phyloP scores from a whole-genome alignment of 2,113 vertebrate genomes.

The Raphicerus campestris region DNA sequence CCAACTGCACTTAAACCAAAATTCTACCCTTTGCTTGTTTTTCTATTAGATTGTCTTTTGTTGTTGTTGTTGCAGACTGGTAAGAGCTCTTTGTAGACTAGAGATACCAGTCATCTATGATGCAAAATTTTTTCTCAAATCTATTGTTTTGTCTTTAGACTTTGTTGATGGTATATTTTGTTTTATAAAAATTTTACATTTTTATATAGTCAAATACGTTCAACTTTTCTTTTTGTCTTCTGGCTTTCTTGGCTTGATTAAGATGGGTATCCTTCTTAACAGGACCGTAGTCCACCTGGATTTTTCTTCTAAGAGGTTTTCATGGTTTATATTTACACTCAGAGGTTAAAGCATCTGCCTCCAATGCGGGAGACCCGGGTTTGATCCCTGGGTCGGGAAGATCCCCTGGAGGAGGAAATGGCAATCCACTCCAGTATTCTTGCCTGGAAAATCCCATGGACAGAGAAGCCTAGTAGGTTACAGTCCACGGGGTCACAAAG shows the following conservation, averaged over 20 bases:
- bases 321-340: not conserved
- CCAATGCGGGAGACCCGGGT: too few species aligned
- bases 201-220: not conserved
- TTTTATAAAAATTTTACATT: conserved; percentile 1
- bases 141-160: conserved; percentile 9
- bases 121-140: not conserved
- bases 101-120: not conserved
- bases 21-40: not conserved
- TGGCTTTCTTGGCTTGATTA: not conserved
- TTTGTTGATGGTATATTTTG: not conserved
- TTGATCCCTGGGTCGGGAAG: too few species aligned
- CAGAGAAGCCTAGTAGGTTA: too few species aligned
- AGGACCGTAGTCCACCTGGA: not conserved
- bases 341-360: not conserved
- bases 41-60: not conserved
- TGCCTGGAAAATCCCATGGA: too few species aligned
- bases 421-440: too few species aligned
- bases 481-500: too few species aligned
- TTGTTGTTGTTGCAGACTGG: not conserved
- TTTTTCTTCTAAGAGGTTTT: conserved; percentile 32
- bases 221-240: not conserved
- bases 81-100: not conserved
- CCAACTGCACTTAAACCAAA: not conserved
- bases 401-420: too few species aligned
- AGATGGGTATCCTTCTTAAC: not conserved